Conservation (phyloP, 2,888 invertebrate genomes). For the Panzeria rudis region DNA sequence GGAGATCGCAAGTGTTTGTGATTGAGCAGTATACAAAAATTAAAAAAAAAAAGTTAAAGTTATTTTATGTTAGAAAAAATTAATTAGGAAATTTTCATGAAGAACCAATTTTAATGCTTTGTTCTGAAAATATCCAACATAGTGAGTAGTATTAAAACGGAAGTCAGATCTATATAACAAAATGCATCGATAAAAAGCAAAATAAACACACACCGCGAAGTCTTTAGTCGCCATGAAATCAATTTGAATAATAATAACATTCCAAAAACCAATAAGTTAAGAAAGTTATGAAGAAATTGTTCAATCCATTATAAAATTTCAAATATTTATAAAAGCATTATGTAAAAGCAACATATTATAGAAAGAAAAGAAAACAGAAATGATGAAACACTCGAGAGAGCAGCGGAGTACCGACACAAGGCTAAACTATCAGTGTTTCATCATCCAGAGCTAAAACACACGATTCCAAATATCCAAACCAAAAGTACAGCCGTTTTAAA, state of each 20-base stretch:
- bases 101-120: constrained; percentile 25
- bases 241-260: constrained; percentile 28
- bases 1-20: constrained; percentile 51
- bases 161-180: constrained; percentile 61
- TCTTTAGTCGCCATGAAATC: constrained; percentile 25
- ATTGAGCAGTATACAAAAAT: constrained; percentile 17
- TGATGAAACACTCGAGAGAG: constrained; percentile 44
- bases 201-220: constrained; percentile 24
- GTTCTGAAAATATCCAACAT: constrained; percentile 22
- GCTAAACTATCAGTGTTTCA: constrained; percentile 64
- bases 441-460: constrained; percentile 75
- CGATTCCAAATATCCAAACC: constrained; percentile 81
- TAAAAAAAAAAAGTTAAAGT: constrained; percentile 32
- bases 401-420: constrained; percentile 49
- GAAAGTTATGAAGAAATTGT: constrained; percentile 7
- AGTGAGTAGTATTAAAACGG: constrained; percentile 44
- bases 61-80: constrained; percentile 35
- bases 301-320: constrained; percentile 6
- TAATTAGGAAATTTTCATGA: not conserved
- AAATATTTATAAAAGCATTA: constrained; percentile 38
- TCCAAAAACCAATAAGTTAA: constrained; percentile 24
- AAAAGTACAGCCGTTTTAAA: constrained; percentile 82
- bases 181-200: constrained; percentile 49
- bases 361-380: constrained; percentile 37
- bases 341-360: constrained; percentile 4